Evolutionary conservation across 64 coral and sea anemone genomes (phyloP).

Genomic region (Dendrophyllia cribrosa): DNA sequence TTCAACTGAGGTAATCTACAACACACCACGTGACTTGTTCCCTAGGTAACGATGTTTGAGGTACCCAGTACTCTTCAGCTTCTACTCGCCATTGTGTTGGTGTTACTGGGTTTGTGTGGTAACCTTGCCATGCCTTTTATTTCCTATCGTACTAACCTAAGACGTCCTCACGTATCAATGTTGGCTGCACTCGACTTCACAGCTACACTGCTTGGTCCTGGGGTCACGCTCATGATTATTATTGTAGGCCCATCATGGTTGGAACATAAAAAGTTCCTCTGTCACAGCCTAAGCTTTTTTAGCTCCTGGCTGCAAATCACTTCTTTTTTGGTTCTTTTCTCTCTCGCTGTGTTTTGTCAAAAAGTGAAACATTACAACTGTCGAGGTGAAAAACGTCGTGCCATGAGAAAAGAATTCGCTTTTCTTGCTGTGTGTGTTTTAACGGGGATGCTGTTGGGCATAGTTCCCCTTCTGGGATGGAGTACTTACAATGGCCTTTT

Average conservation of each 20-base stretch:
- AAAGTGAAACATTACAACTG: neutral
- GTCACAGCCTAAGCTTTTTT: conserved; percentile 8
- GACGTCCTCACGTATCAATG: conserved; percentile 11
- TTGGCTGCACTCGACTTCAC: conserved; percentile 19
- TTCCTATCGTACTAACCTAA: conserved; percentile 3
- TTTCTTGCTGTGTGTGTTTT: neutral
- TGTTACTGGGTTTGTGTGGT: neutral
- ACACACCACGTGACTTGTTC: too few species aligned
- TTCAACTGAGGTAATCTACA: neutral
- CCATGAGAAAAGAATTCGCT: neutral
- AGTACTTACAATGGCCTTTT: neutral
- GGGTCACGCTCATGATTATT: neutral
- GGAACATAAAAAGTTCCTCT: conserved; percentile 6
- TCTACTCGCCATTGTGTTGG: neutral
- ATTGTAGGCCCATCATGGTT: neutral
- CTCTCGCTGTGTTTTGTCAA: conserved; percentile 14
- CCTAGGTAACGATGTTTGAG: neutral
- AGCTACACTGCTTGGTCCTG: conserved; percentile 22
- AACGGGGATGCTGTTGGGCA: neutral
- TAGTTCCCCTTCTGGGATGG: conserved; percentile 3
- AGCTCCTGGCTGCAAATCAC: neutral
- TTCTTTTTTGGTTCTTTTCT: conserved; percentile 2
- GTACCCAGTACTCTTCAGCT: conserved; percentile 1
- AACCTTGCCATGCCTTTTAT: conserved; percentile 4
- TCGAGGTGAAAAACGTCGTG: neutral